Base-by-base conservation (phyloP, 2,888 invertebrate genomes). In the Pseudoips prasinana region DNA sequence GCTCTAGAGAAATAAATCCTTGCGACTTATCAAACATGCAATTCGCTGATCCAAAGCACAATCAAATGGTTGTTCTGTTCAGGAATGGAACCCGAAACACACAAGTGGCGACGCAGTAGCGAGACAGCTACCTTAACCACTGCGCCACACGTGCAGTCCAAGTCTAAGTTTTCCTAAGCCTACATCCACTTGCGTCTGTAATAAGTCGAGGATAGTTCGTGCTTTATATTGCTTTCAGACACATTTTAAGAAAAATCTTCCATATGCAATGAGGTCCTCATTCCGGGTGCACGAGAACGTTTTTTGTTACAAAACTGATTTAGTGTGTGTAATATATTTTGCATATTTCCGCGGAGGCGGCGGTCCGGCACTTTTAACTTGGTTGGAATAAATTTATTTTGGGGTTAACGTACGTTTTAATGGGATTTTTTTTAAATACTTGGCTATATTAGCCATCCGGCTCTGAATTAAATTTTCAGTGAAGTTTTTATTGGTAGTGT, bases 331-430 rank as follows among this genome's bases (percentile, higher is more conserved):
- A 70, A 67, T 66, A 72, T 65, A 70, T 70, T 73, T 69, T 59
- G 59, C 57, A 57, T 58, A 58, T 58, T 55, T 52, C 43, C 46
- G 41, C 36, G 32, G 22, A 48, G 40, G 40, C 56, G 40, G 45
- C 63, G 51, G 58, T 50, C 53, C 52, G 53, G 63, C 58, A 63
- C 62, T 65, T 70, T 73, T 64, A 64, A 71, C 69, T 73, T 65
- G 43, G 46, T 44, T 58, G 52, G 48, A 68, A 68, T 69, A 74
- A 81, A 65, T 71, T 72, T 72, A 75, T 73, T 73, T 66, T 44
- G 64, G n/a, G 67, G 64, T 70, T 73, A 66, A 71, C 67, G 66
- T 72, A 63, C 63, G 46, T 61, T 64, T 66, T 62, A 55, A 62
- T 64, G 51, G 56, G 46, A 54, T 55, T 64, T 59, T 60, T n/a